Evolutionary conservation across 1,140 invertebrate genomes (phyloP).

Genomic region (Nautilus pompilius): DNA sequence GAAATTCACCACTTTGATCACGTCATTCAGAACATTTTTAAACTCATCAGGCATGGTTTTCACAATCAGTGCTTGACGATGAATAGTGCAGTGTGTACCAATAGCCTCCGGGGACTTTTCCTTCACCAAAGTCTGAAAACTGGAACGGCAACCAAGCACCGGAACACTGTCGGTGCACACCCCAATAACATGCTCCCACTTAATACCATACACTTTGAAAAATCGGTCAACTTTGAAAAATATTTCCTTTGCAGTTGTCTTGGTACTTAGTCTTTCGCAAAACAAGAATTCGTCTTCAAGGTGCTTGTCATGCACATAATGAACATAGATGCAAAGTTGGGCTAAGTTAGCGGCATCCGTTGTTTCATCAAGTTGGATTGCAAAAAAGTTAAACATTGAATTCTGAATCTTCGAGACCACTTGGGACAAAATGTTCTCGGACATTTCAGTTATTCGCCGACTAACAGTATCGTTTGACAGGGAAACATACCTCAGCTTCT

Average conservation of each 20-base stretch:
- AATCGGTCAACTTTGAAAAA: neutral
- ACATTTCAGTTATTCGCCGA: neutral
- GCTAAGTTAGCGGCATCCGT: neutral
- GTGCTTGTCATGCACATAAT: neutral
- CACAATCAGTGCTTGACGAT: neutral
- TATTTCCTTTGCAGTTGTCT: neutral
- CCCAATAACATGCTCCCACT: neutral
- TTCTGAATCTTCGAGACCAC: neutral
- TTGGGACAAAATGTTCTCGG: neutral
- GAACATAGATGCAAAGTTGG: neutral
- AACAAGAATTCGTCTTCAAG: neutral
- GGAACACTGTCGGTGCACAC: neutral
- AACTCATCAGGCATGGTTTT: neutral
- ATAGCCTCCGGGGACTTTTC: neutral
- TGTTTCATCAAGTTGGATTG: neutral
- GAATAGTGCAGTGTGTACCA: neutral
- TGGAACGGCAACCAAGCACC: neutral
- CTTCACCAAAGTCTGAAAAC: neutral
- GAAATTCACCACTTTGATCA: neutral
- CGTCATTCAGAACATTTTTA: neutral
- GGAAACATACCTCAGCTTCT: neutral
- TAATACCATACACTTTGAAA: neutral
- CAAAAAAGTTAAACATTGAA: neutral
- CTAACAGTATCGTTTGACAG: neutral
- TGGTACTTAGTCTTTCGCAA: neutral